Evolutionary conservation across 1,140 invertebrate genomes (phyloP).

Genomic region (Dryas iulia): DNA sequence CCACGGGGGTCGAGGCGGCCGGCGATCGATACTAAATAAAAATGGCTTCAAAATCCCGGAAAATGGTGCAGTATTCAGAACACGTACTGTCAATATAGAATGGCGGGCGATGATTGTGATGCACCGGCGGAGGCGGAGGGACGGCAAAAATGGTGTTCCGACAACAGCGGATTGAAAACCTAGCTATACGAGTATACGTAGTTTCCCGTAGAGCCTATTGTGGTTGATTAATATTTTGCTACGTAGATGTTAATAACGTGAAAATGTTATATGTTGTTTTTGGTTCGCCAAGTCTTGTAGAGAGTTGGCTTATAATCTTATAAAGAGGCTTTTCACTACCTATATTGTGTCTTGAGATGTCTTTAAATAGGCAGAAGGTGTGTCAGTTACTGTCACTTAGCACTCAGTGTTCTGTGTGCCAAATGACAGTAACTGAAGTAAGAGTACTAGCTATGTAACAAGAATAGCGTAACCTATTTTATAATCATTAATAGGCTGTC

Average conservation of each 20-base stretch:
- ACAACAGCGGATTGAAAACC: slow-evolving; percentile 65
- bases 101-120: slow-evolving; percentile 71
- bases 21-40: slow-evolving; percentile 71
- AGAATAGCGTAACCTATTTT: too few species aligned
- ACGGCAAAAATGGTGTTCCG: slow-evolving; percentile 52
- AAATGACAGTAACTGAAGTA: too few species aligned
- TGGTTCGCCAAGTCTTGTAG: too few species aligned
- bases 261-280: too few species aligned
- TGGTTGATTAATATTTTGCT: background rate
- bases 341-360: too few species aligned
- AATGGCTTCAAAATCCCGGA: slow-evolving; percentile 72
- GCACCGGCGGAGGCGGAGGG: slow-evolving; percentile 57
- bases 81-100: slow-evolving; percentile 77
- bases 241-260: background rate
- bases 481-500: too few species aligned
- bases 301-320: too few species aligned
- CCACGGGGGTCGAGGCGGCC: slow-evolving; percentile 47
- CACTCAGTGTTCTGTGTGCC: too few species aligned
- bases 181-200: slow-evolving; percentile 18
- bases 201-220: background rate
- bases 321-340: too few species aligned
- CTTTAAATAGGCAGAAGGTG: too few species aligned
- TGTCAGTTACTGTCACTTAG: too few species aligned
- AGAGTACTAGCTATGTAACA: too few species aligned
- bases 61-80: slow-evolving; percentile 62